These are phyloP conservation scores for Tridacna crocea DNA, from an alignment of 2,888 invertebrate genomes.

Conservation along the genomic window DNA sequence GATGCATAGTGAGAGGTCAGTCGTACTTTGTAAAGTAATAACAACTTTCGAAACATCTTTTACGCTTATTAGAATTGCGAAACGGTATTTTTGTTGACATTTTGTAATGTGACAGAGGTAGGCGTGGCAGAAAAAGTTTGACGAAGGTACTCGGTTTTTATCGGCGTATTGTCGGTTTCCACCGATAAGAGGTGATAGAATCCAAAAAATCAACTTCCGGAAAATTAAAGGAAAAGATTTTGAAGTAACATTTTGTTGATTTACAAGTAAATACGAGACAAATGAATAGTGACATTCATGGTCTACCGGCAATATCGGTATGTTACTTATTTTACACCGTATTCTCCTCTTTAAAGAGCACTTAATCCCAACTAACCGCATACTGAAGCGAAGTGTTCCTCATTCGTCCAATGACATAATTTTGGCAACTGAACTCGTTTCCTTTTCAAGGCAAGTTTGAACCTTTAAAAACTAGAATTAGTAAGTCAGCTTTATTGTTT, in stretches of 20 bases:
- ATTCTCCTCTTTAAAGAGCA: no score
- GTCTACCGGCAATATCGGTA: slow-evolving; percentile 70
- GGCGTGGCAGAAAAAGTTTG: slow-evolving; percentile 34
- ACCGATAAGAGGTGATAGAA: slow-evolving; percentile 16
- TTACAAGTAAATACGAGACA: background rate
- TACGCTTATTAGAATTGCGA: background rate
- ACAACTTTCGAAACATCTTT: no score
- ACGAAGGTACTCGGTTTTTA: slow-evolving; percentile 15
- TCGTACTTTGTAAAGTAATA: no score
- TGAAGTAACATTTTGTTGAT: background rate
- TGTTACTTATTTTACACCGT: slow-evolving; percentile 13
- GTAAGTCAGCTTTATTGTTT: no score
- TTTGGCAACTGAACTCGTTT: slow-evolving; percentile 13
- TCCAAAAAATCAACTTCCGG: slow-evolving; percentile 40
- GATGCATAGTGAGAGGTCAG: no score
- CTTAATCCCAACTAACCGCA: no score
- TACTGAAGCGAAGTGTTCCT: no score
- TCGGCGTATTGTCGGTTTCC: background rate
- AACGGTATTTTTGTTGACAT: slow-evolving; percentile 22
- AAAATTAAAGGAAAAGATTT: slow-evolving; percentile 16
- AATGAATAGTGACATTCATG: slow-evolving; percentile 58
- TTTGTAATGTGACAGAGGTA: slow-evolving; percentile 35
- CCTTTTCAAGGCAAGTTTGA: no score
- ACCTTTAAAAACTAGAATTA: no score
- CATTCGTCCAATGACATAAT: slow-evolving; percentile 12